A percentile compares a stretch with the other conserved stretches of the same genome.
Conservation (phyloP, 2,888 invertebrate species). For the Conops quadrifasciatus region DNA sequence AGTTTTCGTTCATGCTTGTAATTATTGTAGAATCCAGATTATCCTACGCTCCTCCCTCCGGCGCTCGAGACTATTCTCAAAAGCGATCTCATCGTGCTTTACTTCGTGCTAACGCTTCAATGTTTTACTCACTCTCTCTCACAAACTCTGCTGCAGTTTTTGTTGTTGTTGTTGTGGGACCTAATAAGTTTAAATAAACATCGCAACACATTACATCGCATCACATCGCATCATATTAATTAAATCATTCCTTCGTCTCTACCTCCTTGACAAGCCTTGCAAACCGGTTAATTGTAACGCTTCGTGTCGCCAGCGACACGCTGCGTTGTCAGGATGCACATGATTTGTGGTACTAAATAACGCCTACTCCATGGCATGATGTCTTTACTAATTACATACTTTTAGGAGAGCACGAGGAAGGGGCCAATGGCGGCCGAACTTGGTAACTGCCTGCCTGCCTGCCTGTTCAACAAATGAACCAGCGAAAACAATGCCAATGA, state of each 20-base stretch:
- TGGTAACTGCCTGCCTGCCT: too few relatives aligned
- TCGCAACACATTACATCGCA: neutral
- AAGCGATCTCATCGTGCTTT: too few relatives aligned
- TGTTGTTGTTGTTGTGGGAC: neutral
- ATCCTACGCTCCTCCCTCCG: too few relatives aligned
- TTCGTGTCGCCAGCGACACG: constrained; percentile 7
- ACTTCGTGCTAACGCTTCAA: neutral
- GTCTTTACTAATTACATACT: too few relatives aligned
- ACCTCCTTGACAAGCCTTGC: neutral
- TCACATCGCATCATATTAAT: neutral
- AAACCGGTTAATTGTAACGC: neutral
- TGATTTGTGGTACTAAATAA: constrained; percentile 10
- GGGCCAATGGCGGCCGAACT: too few relatives aligned
- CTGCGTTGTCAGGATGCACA: neutral
- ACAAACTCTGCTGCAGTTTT: neutral
- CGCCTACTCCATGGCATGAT: constrained; percentile 1
- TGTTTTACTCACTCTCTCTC: neutral
- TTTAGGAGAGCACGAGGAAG: too few relatives aligned
- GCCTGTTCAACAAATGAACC: too few relatives aligned
- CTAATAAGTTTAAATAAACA: constrained; percentile 11
- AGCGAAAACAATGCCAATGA: too few relatives aligned
- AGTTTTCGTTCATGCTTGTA: too few relatives aligned
- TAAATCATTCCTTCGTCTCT: neutral
- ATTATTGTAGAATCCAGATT: too few relatives aligned
- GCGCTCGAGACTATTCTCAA: too few relatives aligned